Conservation (phyloP, 2,888 invertebrate genomes). For the Meliscaeva auricollis region DNA sequence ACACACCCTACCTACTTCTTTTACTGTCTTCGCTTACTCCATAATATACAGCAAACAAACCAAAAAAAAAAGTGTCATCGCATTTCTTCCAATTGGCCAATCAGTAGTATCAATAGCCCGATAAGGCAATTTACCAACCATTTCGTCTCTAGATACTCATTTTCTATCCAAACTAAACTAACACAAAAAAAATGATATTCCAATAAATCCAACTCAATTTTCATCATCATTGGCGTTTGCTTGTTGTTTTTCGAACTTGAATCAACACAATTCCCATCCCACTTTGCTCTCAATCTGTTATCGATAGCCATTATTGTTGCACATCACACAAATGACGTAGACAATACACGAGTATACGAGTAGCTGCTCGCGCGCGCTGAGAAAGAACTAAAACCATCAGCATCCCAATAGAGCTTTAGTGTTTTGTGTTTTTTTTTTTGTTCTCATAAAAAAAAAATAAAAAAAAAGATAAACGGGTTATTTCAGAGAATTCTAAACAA, state of each 20-base stretch:
- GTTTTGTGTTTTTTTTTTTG: constrained; percentile 31
- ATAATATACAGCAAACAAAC: no score
- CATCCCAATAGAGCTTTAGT: constrained; percentile 2
- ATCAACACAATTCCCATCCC: constrained; percentile 20
- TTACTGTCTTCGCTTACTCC: background rate
- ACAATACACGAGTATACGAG: background rate
- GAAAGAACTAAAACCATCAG: constrained; percentile 25
- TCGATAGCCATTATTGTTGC: constrained; percentile 57
- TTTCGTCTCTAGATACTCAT: constrained; percentile 26
- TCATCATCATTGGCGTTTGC: constrained; percentile 64
- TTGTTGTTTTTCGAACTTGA: constrained; percentile 6
- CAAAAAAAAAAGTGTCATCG: constrained; percentile 36
- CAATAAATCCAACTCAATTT: constrained; percentile 74
- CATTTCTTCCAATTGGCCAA: constrained; percentile 67
- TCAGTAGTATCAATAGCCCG: constrained; percentile 40
- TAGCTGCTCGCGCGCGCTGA: background rate
- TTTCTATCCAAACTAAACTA: background rate
- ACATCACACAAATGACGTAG: constrained; percentile 54
- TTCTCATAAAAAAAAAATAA: background rate
- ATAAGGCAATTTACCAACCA: constrained; percentile 34
- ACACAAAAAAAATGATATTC: constrained; percentile 35
- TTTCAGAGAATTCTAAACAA: constrained; percentile 42
- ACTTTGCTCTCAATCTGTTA: constrained; percentile 35
- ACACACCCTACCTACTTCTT: background rate
- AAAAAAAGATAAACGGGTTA: constrained; percentile 51